Percentiles rank a stretch among this genome's conserved stretches.
Conservation (phyloP, 2,888 invertebrate species). For the Platerodrilus igneus region DNA sequence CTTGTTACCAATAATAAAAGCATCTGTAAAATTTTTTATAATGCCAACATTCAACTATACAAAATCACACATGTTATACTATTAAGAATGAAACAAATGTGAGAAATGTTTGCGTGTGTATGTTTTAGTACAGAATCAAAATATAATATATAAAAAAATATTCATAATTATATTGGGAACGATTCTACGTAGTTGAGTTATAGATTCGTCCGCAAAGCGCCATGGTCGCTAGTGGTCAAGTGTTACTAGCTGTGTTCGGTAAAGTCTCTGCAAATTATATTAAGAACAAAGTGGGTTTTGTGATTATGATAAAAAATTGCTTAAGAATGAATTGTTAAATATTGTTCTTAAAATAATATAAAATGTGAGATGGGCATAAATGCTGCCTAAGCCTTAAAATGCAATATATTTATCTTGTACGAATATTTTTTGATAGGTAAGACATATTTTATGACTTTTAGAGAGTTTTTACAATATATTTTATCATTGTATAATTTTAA, state of each 20-base stretch:
- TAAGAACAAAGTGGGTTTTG: slow-evolving; percentile 17
- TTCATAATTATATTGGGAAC: slow-evolving; percentile 40
- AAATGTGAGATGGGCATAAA: background rate
- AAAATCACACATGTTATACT: no score
- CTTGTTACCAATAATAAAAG: no score
- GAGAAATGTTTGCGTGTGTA: slow-evolving; percentile 46
- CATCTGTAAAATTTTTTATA: no score
- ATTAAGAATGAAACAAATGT: slow-evolving; percentile 43
- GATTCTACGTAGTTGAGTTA: slow-evolving; percentile 44
- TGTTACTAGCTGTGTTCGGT: slow-evolving; percentile 49
- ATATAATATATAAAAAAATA: slow-evolving; percentile 41
- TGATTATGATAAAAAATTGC: slow-evolving; percentile 7
- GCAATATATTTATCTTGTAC: slow-evolving; percentile 36
- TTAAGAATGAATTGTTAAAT: slow-evolving; percentile 11
- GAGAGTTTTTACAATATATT: slow-evolving; percentile 1
- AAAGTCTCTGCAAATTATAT: slow-evolving; percentile 41
- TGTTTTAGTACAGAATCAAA: slow-evolving; percentile 50
- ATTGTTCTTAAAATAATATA: slow-evolving; percentile 4
- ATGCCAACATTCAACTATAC: no score
- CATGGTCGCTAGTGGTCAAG: slow-evolving; percentile 45
- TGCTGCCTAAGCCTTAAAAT: slow-evolving; percentile 36
- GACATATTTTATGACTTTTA: slow-evolving; percentile 8
- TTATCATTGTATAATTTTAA: slow-evolving; percentile 4
- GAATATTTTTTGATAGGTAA: slow-evolving; percentile 27
- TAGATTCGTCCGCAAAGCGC: slow-evolving; percentile 46